Evolutionary conservation across 2,113 vertebrate genomes (phyloP), one percentile per base, ranked within the genome.

Genomic region (Thermophis baileyi): DNA sequence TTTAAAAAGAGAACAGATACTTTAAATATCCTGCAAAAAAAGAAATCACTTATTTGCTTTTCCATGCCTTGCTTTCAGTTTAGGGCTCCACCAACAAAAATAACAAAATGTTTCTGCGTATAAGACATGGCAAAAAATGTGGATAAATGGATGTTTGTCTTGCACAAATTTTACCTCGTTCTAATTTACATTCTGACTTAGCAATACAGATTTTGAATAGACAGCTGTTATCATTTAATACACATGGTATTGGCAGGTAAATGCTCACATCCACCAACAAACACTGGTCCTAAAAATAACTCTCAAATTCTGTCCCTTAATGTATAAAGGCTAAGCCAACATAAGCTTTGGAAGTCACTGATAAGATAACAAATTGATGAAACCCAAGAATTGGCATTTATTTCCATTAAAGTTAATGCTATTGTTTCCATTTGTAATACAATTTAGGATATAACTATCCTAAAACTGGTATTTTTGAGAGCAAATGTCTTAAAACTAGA

Each of bases 1-100:
- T 96, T 97, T 96, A 94, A 93, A 97, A 97, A 97, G 93, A 95
- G 94, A 49, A 94, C 93, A 91, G 92, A 87, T 93, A 96, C 96
- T 85, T 89, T 94, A 90, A 96, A 94, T 93, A 87, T 91, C 89
- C n/a, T 6, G 92, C 35, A 5, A 47, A 6, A 94, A 94, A 95
- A 92, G 10, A 1, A 1, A 5, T 24, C 25, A 27, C 95, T 97
- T 96, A 98, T 97, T 97, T 97, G 91, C 95, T 81, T 93, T 40
- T 97, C 96, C 97, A 97, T 97, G 92, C 60, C 94, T 95, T 90
- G 87, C 24, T n/a, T 90, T 87, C 49, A 93, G 95, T 95, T 94
- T 95, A 95, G 90, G 96, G 93, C 94, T 54, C 91, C 85, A 89
- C 44, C 40, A 54, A 89, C 54, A 95, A 92, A 94, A 88, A 94